phyloP scores from a whole-genome alignment of 2,888 invertebrate genomes.

The Dinocampus coccinellae region DNA sequence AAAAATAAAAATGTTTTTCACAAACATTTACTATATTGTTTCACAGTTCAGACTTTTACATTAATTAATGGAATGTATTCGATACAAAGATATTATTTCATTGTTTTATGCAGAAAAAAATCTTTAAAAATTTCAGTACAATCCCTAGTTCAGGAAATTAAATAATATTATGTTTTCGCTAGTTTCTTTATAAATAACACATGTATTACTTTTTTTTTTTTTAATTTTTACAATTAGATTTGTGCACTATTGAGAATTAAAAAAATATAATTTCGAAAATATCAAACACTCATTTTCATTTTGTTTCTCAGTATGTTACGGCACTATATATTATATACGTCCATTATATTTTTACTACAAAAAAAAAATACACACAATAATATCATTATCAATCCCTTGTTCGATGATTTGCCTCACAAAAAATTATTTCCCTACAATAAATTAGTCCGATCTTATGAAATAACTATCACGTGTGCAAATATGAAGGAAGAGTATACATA shows the following conservation, averaged over 20 bases:
- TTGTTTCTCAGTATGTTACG: slow-evolving; percentile 13
- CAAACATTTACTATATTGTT: not conserved
- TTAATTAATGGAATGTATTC: not conserved
- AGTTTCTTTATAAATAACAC: slow-evolving; percentile 10
- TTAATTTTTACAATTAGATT: slow-evolving; percentile 36
- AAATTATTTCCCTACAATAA: slow-evolving; percentile 28
- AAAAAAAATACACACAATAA: slow-evolving; percentile 21
- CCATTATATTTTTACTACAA: slow-evolving; percentile 38
- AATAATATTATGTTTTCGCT: not conserved
- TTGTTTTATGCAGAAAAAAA: not conserved
- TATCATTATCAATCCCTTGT: slow-evolving; percentile 25
- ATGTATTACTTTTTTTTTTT: slow-evolving; percentile 2
- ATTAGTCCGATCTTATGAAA: slow-evolving; percentile 40
- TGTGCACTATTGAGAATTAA: slow-evolving; percentile 46
- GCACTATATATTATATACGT: slow-evolving; percentile 17
- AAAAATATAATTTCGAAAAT: slow-evolving; percentile 43
- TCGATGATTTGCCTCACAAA: slow-evolving; percentile 4
- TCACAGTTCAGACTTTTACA: not conserved
- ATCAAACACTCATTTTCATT: slow-evolving; percentile 28
- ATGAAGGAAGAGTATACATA: slow-evolving; percentile 16
- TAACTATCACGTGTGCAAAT: slow-evolving; percentile 40
- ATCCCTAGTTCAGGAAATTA: not conserved
- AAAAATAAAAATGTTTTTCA: not conserved
- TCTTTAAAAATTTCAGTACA: not conserved
- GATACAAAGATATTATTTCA: not conserved